Percentiles rank a stretch among this genome's conserved stretches.
Conservation (phyloP, 1,140 invertebrate species). For the Nephotettix cincticeps region DNA sequence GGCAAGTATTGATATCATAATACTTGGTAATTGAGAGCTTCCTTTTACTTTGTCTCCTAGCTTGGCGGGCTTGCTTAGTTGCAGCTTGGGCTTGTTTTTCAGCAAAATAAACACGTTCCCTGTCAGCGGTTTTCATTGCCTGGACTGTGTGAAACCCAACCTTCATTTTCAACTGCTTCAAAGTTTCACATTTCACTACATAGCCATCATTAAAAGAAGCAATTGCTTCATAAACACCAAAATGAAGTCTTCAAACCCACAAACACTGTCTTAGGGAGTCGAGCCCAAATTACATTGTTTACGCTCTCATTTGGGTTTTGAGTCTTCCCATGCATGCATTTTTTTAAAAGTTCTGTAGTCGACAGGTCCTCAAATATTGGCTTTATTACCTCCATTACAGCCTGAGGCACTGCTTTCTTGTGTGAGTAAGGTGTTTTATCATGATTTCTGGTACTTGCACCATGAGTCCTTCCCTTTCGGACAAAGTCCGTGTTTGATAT, state of each 20-base stretch:
- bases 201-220: constrained; percentile 16
- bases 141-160: no score
- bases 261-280: constrained; percentile 37
- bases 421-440: constrained; percentile 19
- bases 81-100: no score
- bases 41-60: no score
- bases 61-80: no score
- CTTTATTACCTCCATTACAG: constrained; percentile 29
- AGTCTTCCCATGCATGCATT: constrained; percentile 33
- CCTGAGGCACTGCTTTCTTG: not conserved
- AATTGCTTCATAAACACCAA: constrained; percentile 31
- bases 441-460: constrained; percentile 42
- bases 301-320: constrained; percentile 38
- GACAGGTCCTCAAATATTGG: constrained; percentile 35
- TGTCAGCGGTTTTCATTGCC: no score
- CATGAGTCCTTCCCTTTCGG: constrained; percentile 40
- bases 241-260: constrained; percentile 31
- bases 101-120: no score
- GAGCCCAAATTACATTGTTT: constrained; percentile 38
- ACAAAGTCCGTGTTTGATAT: constrained; percentile 38
- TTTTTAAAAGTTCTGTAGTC: constrained; percentile 26
- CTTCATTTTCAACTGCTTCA: no score
- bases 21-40: no score
- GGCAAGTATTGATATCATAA: no score
- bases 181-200: constrained; percentile 13